Evolutionary conservation across 2,797 vertebrate genomes (phyloP), one percentile per base, ranked within the genome.

Genomic region (Pangasius mekongensis): DNA sequence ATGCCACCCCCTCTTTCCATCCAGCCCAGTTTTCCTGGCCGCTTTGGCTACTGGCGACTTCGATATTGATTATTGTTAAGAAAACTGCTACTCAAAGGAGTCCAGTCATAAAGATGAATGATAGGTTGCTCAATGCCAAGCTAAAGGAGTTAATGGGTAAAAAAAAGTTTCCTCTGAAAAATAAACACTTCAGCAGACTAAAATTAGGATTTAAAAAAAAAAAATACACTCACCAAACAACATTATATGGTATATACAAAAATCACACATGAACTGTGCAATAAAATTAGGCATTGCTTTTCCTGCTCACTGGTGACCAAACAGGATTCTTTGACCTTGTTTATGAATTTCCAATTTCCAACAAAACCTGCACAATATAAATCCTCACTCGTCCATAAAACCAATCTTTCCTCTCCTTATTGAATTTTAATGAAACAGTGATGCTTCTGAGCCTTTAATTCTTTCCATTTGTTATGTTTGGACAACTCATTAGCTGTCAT

Each of bases 381-480:
- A 91, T 91, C 92, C 92, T 91, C 90, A 78, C 85, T 91, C 92
- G 91, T 92, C 95, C 94, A 95, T 93, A 95, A 96, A 96, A 94
- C 94, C 94, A 94, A 96, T 95, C 94, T 96, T 95, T 94, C 95
- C 96, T 96, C 95, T 96, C 91, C 89, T 97, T 96, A 97, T 97
- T 94, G 95, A 95, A 94, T 92, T 95, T 96, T 97, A 97, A 97
- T 97, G 96, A 98, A 98, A 97, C 97, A 95, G 97, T 97, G 96
- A 97, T 97, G 97, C 97, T 97, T 97, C 96, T 96, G 94, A 95
- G 97, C 94, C 95, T 98, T 98, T 98, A 98, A 98, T 98, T 98
- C 96, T 98, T 98, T 97, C 97, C 97, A 99, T 99, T 98, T 99
- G 98, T 99, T 99, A 98, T 98, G 97, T 98, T 99, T 98, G 98